Evolutionary conservation across 2,888 invertebrate genomes (phyloP), one percentile per base, ranked within the genome.

Genomic region (Nycteola revayana): DNA sequence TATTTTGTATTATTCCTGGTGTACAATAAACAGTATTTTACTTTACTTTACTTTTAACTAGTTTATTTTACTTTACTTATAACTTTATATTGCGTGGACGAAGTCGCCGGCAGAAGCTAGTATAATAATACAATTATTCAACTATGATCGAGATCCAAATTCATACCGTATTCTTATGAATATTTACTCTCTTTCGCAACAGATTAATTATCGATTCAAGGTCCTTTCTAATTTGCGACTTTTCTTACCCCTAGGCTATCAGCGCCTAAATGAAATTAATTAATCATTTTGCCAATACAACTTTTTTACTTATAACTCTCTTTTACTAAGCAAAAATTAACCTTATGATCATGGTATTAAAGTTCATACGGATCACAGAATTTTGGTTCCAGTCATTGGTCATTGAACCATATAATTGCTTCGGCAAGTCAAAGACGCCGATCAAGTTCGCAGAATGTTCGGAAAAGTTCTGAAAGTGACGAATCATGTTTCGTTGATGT

Each of bases 361-460:
- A 33, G 36, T 38, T 17, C 3, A 25, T 20, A 9, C 10, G 10
- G 11, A 10, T 24, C 8, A 24, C 30, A 17, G 17, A 21, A 28
- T 32, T 38, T 42, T 28, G 29, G 32, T 24, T 36, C 26, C 23
- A 32, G 30, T 34, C 42, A 59, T 49, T 49, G 51, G 48, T 48
- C 51, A 48, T 48, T 56, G 62, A 53, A 46, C 56, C 56, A 59
- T 27, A 49, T 60, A 61, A 60, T 60, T 56, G 40, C 56, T 61
- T 45, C 27, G 41, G 28, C 34, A 56, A 56, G 44, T 36, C 43
- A 49, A 36, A 37, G 42, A 42, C 51, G 55, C 40, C 43, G 47
- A 44, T 38, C 31, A 51, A 59, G 44, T 59, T 59, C 42, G 14
- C 8, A 41, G 28, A 48, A 44, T 54, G 42, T 50, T 58, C 42